Conservation (phyloP, 2,113 vertebrate species). For the Calcarius ornatus region DNA sequence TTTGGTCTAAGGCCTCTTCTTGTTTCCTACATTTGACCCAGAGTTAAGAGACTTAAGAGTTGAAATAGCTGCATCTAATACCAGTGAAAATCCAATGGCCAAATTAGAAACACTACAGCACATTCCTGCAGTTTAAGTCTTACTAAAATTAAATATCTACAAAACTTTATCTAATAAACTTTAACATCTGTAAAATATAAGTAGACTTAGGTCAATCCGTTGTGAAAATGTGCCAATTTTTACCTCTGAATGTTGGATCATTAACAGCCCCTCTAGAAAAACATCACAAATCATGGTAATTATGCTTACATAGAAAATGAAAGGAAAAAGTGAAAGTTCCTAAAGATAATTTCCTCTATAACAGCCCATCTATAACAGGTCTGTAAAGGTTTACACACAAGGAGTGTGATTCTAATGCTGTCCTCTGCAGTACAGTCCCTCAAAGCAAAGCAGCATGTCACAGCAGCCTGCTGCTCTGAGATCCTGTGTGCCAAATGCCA, state of each 20-base stretch:
- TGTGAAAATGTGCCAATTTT: not conserved
- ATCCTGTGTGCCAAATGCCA: not conserved
- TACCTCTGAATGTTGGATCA: not conserved
- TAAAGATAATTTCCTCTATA: not conserved
- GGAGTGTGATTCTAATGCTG: not conserved
- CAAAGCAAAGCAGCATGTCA: not conserved
- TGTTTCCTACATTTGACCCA: not conserved
- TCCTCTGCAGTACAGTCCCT: not conserved
- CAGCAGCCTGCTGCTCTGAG: not conserved
- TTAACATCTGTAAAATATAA: not conserved
- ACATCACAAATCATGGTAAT: not conserved
- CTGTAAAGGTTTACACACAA: not conserved
- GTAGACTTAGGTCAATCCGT: not conserved
- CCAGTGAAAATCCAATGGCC: not conserved
- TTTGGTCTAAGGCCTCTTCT: not conserved
- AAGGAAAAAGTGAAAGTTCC: not conserved
- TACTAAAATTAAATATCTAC: not conserved
- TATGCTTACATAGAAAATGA: not conserved
- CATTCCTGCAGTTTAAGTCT: not conserved
- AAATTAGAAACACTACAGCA: not conserved
- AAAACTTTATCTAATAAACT: not conserved
- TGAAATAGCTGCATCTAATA: not conserved
- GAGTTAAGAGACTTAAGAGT: not conserved
- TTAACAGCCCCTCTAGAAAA: not conserved
- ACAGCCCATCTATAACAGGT: not conserved